Evolutionary conservation across 2,113 vertebrate species (phyloP).

Genomic region (Strix aluco): DNA sequence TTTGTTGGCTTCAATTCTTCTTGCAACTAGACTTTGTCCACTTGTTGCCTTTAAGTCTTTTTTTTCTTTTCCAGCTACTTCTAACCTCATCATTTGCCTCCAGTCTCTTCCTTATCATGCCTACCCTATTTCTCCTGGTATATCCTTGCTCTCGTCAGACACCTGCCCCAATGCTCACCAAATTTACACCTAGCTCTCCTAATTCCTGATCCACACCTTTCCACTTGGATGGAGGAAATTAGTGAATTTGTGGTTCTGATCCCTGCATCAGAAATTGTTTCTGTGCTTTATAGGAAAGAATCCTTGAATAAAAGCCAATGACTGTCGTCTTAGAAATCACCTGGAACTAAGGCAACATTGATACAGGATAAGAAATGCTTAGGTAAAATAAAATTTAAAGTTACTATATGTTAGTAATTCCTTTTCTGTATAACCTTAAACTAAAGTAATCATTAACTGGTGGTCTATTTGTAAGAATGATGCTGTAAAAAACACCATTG

Average conservation of each 20-base stretch:
- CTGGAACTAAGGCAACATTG: not conserved
- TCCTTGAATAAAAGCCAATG: not conserved
- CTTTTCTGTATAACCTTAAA: no score
- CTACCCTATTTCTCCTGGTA: not conserved
- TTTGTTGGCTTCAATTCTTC: not conserved
- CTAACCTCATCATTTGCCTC: not conserved
- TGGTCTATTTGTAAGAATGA: no score
- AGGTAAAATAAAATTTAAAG: no score
- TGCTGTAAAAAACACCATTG: no score
- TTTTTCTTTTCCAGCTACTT: not conserved
- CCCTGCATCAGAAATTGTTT: not conserved
- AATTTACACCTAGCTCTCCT: not conserved
- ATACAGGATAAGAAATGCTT: no score
- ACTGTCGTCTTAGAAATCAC: not conserved
- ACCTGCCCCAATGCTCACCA: not conserved
- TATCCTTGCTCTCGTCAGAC: fast-evolving
- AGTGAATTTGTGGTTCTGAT: not conserved
- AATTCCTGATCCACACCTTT: not conserved
- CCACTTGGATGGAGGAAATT: not conserved
- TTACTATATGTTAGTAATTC: no score
- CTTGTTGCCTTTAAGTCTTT: not conserved
- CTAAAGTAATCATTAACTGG: no score
- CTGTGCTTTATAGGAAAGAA: not conserved
- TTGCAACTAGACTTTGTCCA: not conserved
- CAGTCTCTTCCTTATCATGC: not conserved